Evolutionary conservation across 2,113 vertebrate genomes (phyloP).

Genomic region (Donacobius atricapilla): DNA sequence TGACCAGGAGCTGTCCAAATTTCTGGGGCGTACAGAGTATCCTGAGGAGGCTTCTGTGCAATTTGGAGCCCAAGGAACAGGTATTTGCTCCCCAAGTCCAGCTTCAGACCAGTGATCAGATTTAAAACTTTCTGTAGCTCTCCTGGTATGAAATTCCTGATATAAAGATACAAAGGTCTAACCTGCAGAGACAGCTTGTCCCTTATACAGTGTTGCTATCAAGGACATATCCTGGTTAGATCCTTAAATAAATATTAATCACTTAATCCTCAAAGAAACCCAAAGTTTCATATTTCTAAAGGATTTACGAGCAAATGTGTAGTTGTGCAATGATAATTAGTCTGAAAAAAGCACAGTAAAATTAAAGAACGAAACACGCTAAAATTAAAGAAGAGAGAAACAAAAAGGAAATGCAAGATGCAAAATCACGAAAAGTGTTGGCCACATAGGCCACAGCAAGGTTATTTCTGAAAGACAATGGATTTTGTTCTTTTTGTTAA

Average conservation of each 20-base stretch:
- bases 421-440: not conserved
- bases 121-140: not conserved
- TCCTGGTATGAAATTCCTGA: not conserved
- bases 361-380: not conserved
- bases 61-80: not conserved
- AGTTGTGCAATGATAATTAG: not conserved
- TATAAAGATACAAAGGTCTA: not conserved
- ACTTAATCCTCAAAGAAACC: not conserved
- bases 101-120: not conserved
- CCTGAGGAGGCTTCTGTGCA: not conserved
- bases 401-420: not conserved
- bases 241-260: not conserved
- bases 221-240: not conserved
- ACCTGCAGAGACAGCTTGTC: not conserved
- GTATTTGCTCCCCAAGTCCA: not conserved
- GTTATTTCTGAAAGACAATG: not conserved
- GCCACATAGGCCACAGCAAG: not conserved
- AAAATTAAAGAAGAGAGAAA: not conserved
- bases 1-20: not conserved
- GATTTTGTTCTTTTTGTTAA: not conserved
- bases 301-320: not conserved
- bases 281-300: not conserved
- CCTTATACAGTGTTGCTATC: not conserved
- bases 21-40: not conserved
- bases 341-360: not conserved